These are phyloP conservation scores for Peromyscus maniculatus DNA, from an alignment of 2,113 vertebrate genomes.

Conservation along the genomic window DNA sequence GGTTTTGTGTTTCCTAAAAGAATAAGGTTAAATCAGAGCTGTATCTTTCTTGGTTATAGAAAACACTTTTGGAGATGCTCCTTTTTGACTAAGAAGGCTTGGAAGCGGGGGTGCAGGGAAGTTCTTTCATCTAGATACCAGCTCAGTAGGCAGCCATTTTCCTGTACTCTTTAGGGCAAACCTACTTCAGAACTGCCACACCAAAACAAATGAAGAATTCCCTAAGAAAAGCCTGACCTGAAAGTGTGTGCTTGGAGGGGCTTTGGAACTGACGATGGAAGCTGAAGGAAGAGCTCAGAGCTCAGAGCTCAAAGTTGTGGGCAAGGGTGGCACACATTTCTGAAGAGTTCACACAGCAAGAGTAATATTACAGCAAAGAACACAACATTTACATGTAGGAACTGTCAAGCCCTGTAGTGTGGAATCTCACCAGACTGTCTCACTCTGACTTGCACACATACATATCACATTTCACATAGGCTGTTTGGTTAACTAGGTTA, in stretches of 20 bases:
- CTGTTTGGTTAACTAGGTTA: no score
- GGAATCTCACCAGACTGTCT: background rate
- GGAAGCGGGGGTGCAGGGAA: background rate
- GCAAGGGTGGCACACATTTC: background rate
- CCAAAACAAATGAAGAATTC: background rate
- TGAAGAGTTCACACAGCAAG: background rate
- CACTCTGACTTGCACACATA: background rate
- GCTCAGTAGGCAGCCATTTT: background rate
- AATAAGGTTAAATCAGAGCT: constrained; percentile 70
- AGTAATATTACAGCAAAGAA: background rate
- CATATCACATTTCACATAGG: background rate
- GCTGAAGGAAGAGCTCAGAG: background rate
- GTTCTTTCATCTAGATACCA: background rate
- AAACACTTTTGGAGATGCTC: background rate
- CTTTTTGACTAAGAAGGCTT: background rate
- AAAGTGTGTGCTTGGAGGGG: background rate
- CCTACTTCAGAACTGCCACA: background rate
- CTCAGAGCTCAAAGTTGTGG: background rate
- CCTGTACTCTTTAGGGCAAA: background rate
- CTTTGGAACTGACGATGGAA: rapidly evolving
- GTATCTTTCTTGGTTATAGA: constrained; percentile 63
- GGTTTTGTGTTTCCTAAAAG: constrained; percentile 97
- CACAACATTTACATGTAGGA: background rate
- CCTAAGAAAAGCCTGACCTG: background rate
- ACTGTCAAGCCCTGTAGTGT: background rate